phyloP scores from a whole-genome alignment of 2,113 vertebrate genomes.

The Reinhardtius hippoglossoides region DNA sequence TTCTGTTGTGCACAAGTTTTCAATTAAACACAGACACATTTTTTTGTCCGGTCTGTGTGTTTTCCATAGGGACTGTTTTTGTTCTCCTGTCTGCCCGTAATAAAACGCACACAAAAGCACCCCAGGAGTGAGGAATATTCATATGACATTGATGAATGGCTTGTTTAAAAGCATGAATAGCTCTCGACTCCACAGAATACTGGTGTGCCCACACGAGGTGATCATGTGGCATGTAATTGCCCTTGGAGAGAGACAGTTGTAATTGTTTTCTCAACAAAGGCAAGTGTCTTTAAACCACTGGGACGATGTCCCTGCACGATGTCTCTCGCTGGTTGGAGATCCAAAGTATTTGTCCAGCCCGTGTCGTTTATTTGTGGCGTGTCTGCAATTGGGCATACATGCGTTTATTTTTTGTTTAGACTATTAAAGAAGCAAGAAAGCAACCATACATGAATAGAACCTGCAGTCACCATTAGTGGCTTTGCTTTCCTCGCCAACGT shows the following conservation, averaged over 20 bases:
- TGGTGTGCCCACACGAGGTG: slow-evolving; percentile 43
- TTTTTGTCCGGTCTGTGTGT: slow-evolving; percentile 32
- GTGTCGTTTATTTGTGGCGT: neutral
- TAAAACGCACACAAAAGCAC: slow-evolving; percentile 66
- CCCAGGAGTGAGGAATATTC: slow-evolving; percentile 61
- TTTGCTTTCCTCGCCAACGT: slow-evolving; percentile 65
- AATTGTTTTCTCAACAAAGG: slow-evolving; percentile 59
- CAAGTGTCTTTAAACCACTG: slow-evolving; percentile 2
- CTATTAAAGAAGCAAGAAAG: slow-evolving; percentile 24
- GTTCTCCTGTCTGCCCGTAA: slow-evolving; percentile 64
- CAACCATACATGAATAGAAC: slow-evolving; percentile 42
- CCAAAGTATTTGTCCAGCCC: neutral
- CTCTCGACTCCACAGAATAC: slow-evolving; percentile 54
- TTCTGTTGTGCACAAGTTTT: slow-evolving; percentile 47
- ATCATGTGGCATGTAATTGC: slow-evolving; percentile 65
- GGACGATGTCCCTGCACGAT: neutral
- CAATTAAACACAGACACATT: slow-evolving; percentile 53
- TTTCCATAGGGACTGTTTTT: slow-evolving; percentile 63
- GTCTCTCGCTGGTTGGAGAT: neutral
- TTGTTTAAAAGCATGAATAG: slow-evolving; percentile 71
- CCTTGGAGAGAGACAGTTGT: slow-evolving; percentile 50
- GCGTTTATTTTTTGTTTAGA: slow-evolving; percentile 29
- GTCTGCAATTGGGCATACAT: slow-evolving; percentile 3
- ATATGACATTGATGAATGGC: slow-evolving; percentile 78
- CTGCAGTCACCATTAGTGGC: slow-evolving; percentile 56